These are phyloP conservation scores for Pangasius krempfi DNA, from an alignment of 2,797 vertebrate genomes.

Conservation along the genomic window DNA sequence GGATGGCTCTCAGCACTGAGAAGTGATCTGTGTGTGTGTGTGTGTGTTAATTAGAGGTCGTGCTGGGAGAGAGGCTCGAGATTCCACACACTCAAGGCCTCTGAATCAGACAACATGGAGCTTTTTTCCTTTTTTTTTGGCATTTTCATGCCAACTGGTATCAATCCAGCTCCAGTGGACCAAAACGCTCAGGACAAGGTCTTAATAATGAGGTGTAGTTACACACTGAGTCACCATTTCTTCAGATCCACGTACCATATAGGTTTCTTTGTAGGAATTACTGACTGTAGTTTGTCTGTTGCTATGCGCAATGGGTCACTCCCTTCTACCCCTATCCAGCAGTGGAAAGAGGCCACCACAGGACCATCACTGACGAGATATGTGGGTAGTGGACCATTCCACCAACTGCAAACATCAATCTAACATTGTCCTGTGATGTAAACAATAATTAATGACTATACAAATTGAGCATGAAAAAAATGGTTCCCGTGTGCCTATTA, in stretches of 20 bases:
- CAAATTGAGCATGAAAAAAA: not conserved
- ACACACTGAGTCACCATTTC: not conserved
- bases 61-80: not conserved
- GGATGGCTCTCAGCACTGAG: not conserved
- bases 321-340: not conserved
- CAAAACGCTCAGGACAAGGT: not conserved
- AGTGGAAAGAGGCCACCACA: not conserved
- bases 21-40: conserved; percentile 6
- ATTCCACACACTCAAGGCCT: conserved; percentile 26
- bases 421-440: not conserved
- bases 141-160: conserved; percentile 3
- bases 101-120: not conserved
- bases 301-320: not conserved
- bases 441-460: not conserved
- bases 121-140: not conserved
- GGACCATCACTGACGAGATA: not conserved
- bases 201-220: conserved; percentile 5
- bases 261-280: not conserved
- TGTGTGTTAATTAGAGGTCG: conserved; percentile 9
- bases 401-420: not conserved
- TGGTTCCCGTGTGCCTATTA: not conserved
- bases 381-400: not conserved
- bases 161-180: not conserved
- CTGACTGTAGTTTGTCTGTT: not conserved
- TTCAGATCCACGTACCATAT: not conserved